These are phyloP conservation scores for Tenthredo distinguenda DNA, from an alignment of 2,888 invertebrate genomes.

Conservation along the genomic window DNA sequence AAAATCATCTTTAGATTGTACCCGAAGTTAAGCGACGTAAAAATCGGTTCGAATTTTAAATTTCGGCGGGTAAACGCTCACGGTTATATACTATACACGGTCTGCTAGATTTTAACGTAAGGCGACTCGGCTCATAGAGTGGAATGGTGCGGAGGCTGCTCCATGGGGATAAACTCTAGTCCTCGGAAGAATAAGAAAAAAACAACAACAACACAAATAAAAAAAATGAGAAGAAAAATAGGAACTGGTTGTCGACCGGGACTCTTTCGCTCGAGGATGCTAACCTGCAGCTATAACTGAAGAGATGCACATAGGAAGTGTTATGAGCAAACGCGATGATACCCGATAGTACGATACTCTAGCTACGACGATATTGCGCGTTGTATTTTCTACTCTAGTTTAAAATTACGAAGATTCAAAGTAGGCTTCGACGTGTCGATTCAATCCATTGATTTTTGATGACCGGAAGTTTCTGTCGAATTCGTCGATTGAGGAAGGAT, in stretches of 20 bases:
- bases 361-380: background rate
- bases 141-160: conserved; percentile 15
- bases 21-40: background rate
- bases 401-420: background rate
- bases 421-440: background rate
- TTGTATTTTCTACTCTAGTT: background rate
- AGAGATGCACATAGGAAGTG: background rate
- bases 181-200: background rate
- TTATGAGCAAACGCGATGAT: background rate
- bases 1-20: background rate
- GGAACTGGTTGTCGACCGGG: conserved; percentile 47
- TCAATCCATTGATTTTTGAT: background rate
- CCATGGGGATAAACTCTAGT: conserved; percentile 29
- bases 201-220: background rate
- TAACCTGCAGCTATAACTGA: conserved; percentile 18
- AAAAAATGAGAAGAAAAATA: background rate
- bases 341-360: background rate
- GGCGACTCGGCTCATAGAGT: background rate
- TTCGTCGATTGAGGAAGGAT: background rate
- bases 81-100: background rate
- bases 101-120: background rate
- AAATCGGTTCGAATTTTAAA: background rate
- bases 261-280: conserved; percentile 31
- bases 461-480: background rate
- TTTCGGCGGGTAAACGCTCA: background rate